Evolutionary conservation across 2,797 vertebrate species (phyloP).

Genomic region (Staurois parvus): DNA sequence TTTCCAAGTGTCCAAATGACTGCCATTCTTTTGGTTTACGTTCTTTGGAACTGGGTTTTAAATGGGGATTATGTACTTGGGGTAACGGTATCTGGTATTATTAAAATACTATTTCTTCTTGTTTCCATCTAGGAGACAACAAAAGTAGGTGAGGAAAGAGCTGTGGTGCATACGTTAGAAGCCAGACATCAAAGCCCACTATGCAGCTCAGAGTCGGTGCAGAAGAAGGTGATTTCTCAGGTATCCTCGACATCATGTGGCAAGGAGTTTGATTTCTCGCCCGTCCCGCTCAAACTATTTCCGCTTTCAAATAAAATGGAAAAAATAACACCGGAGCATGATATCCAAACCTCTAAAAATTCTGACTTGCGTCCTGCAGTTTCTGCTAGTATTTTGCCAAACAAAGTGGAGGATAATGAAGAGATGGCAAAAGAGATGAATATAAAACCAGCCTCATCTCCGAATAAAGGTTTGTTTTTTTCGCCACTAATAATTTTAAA

Average conservation of each 20-base stretch:
- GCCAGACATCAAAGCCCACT: slow-evolving; percentile 72
- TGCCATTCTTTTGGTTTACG: too few relatives aligned
- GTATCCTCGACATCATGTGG: slow-evolving; percentile 81
- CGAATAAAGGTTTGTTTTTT: slow-evolving; percentile 82
- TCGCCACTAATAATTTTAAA: too few relatives aligned
- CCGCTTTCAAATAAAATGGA: slow-evolving; percentile 83
- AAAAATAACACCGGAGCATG: slow-evolving; percentile 72
- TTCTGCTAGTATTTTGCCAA: slow-evolving; percentile 76
- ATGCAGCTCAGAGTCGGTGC: slow-evolving; percentile 72
- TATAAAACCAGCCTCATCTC: slow-evolving; percentile 79
- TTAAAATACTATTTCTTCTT: not conserved
- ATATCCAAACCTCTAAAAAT: slow-evolving; percentile 83
- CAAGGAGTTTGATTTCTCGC: slow-evolving; percentile 82
- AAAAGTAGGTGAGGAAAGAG: slow-evolving; percentile 90
- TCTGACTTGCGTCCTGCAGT: slow-evolving; percentile 76
- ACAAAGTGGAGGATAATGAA: slow-evolving; percentile 82
- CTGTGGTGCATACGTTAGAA: slow-evolving; percentile 82
- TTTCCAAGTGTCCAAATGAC: too few relatives aligned
- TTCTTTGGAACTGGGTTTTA: too few relatives aligned
- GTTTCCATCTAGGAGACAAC: slow-evolving; percentile 85
- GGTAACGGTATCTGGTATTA: too few relatives aligned
- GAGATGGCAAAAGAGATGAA: slow-evolving; percentile 81
- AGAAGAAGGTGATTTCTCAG: slow-evolving; percentile 82
- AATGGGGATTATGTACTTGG: too few relatives aligned
- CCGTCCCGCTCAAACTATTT: slow-evolving; percentile 79